Evolutionary conservation across 1,140 invertebrate genomes (phyloP), one percentile per base, ranked within the genome.

Genomic region (Papilio glaucus): DNA sequence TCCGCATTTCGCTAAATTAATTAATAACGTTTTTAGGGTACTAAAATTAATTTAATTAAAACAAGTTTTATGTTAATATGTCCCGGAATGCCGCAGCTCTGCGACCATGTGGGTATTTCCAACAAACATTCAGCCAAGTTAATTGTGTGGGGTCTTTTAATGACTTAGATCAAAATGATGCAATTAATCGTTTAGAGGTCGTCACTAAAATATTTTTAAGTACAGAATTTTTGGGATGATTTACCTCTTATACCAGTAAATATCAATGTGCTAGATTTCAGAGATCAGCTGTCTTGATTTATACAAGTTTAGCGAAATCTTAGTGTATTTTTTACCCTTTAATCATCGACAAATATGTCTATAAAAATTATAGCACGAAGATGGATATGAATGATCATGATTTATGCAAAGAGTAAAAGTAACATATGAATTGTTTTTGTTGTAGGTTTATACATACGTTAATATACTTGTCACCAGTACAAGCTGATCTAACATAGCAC

Each of bases 21-120:
- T 39, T 38, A 65, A 18, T 6, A 65, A 21, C 1, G 15, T 65
- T 21, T 21, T 38, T 9, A 38, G 9, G 33, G n/a, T 65, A 18
- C 6, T n/a, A 10, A 62, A 41, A 21, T 7, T 65, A 65, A 65
- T 65, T 38, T 39, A 39, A 18, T 65, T 39, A 65, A 65, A 65
- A 65, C 62, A 33, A 7, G 37, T 65, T 65, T 62, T 65, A 65
- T 65, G 62, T 65, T 62, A 65, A 65, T 65, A 13, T 18, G 0
- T 57, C 53, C 24, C 29, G 26, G 61, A 38, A 62, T 38, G 8
- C 15, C 26, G 29, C 29, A n/a, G n/a, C 33, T 65, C 18, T 62
- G 33, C 3, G 7, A 65, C 15, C 62, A 39, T 65, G 37, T 65
- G 62, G 37, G 62, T 65, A 65, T 65, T 65, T 65, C 62, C 62